A percentile compares a stretch with the other conserved stretches of the same genome.
Conservation (phyloP, 2,113 vertebrate species). For the Callopanchax toddi region DNA sequence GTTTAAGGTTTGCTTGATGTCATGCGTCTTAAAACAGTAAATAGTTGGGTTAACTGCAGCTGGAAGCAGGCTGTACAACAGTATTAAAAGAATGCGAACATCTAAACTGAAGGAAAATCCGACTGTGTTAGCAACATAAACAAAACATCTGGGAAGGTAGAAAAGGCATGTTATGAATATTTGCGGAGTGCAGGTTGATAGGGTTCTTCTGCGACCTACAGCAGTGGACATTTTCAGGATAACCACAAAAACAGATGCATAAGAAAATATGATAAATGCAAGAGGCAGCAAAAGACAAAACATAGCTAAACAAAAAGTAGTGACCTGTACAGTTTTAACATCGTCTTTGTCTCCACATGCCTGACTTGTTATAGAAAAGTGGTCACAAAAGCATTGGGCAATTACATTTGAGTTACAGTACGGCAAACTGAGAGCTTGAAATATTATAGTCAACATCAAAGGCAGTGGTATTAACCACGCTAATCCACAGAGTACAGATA, state of each 20-base stretch:
- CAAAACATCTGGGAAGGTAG: conserved; percentile 75
- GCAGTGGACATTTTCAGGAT: conserved; percentile 63
- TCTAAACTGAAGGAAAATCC: conserved; percentile 61
- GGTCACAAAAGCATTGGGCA: conserved; percentile 69
- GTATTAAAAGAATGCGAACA: conserved; percentile 57
- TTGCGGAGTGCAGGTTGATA: conserved; percentile 75
- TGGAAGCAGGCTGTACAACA: conserved; percentile 76
- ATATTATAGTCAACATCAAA: conserved; percentile 32
- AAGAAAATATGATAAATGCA: conserved; percentile 71
- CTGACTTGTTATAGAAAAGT: conserved; percentile 56
- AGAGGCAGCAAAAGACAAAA: conserved; percentile 69
- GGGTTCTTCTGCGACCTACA: conserved; percentile 47
- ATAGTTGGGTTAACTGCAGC: conserved; percentile 75
- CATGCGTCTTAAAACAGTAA: conserved; percentile 75
- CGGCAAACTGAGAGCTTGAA: conserved; percentile 29
- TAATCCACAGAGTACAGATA: conserved; percentile 51
- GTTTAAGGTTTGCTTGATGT: conserved; percentile 63
- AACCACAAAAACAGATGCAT: conserved; percentile 51
- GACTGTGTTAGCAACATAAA: conserved; percentile 55
- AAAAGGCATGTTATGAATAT: conserved; percentile 74
- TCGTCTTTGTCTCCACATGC: conserved; percentile 44
- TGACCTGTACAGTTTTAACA: not conserved
- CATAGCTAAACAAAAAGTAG: conserved; percentile 51
- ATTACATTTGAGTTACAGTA: conserved; percentile 74
- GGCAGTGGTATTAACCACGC: conserved; percentile 62